phyloP scores from a whole-genome alignment of 2,113 vertebrate species.

The Vicugna pacos region DNA sequence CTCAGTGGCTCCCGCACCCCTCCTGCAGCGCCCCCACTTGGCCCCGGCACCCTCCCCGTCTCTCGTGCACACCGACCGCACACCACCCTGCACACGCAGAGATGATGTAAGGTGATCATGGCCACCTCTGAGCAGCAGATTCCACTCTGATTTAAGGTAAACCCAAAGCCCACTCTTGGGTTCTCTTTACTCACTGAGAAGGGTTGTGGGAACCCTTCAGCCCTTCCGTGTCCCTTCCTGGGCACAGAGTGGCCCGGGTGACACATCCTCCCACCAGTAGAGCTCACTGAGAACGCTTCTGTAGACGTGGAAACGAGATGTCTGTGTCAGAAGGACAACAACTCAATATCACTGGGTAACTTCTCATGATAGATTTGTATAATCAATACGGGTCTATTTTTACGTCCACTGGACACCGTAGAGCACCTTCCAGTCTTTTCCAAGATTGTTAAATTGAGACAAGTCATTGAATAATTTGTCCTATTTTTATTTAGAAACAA shows the following conservation, averaged over 20 bases:
- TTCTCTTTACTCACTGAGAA: neutral
- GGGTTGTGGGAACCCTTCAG: neutral
- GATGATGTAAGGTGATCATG: neutral
- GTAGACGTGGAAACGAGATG: conserved; percentile 58
- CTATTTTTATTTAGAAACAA: conserved; percentile 92
- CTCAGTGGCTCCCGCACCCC: neutral
- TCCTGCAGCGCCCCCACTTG: neutral
- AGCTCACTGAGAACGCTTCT: conserved; percentile 66
- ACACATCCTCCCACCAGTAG: conserved; percentile 54
- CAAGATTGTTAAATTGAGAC: conserved; percentile 87
- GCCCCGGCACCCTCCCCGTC: neutral
- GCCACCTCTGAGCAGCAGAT: neutral
- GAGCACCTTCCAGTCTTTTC: conserved; percentile 91
- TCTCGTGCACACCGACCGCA: neutral
- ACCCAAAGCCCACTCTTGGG: neutral
- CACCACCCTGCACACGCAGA: neutral
- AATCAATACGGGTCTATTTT: conserved; percentile 94
- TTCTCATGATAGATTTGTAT: conserved; percentile 90
- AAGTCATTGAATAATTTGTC: conserved; percentile 91
- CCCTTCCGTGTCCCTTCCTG: neutral
- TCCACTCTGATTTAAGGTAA: neutral
- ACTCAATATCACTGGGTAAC: conserved; percentile 86
- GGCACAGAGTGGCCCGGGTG: conserved; percentile 51
- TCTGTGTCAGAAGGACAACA: conserved; percentile 72
- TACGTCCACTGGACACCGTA: conserved; percentile 91